Conservation (phyloP, 2,888 invertebrate species). For the Chloromyia formosa region DNA sequence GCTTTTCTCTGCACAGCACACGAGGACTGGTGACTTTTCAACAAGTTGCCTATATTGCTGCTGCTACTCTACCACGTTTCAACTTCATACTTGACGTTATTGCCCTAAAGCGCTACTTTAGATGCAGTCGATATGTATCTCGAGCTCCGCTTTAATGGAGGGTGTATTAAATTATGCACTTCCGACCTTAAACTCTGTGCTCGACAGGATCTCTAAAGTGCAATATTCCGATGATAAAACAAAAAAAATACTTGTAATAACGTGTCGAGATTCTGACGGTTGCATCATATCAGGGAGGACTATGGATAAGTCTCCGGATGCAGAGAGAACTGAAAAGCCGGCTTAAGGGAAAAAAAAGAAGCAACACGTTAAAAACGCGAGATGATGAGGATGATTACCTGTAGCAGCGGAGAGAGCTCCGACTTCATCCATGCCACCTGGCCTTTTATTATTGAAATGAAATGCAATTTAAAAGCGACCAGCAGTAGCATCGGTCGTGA, state of each 20-base stretch:
- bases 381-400: slow-evolving; percentile 8
- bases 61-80: background rate
- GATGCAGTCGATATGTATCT: background rate
- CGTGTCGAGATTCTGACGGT: too few relatives aligned
- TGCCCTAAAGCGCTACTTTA: background rate
- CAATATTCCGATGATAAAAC: too few relatives aligned
- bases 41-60: slow-evolving; percentile 20
- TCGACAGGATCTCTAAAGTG: too few relatives aligned
- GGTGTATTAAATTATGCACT: slow-evolving; percentile 1
- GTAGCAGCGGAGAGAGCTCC: background rate
- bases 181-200: slow-evolving; percentile 17
- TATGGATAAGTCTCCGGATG: background rate
- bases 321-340: background rate
- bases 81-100: background rate
- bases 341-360: background rate
- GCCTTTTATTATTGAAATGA: slow-evolving; percentile 7
- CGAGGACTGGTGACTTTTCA: slow-evolving; percentile 37
- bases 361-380: slow-evolving; percentile 1
- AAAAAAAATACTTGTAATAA: too few relatives aligned
- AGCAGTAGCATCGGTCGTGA: slow-evolving; percentile 24
- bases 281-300: too few relatives aligned
- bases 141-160: background rate
- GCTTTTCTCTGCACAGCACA: slow-evolving; percentile 24
- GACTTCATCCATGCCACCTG: slow-evolving; percentile 1
- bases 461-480: slow-evolving; percentile 6